Base-by-base conservation (phyloP, 2,888 invertebrate species). In the Papilio gigon region DNA sequence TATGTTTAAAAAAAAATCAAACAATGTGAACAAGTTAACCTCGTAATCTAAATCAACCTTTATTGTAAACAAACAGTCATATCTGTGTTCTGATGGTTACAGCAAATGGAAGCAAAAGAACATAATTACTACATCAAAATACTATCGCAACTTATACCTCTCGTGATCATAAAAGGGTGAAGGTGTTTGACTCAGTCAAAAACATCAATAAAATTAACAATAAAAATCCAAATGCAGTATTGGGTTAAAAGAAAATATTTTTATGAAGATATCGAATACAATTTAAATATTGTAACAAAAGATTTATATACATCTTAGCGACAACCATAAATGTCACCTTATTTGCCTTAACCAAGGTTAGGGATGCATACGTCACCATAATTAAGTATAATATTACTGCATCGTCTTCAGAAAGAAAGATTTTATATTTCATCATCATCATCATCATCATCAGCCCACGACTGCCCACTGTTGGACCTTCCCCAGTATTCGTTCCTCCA, bases 1-100 rank as follows among this genome's bases (percentile, higher is more conserved):
- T 64, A 37, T 47, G 40, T 68, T 25, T 61, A 58, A 37, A 42
- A 37, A 42, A 42, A 65, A 58, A n/a, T 17, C 35, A 30, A 11
- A 44, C 20, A 50, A 59, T 67, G 58, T 44, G 17, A 33, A 9
- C 42, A 50, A 30, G 59, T 67, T 62, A n/a, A 30, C 25, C n/a
- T 59, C 37, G 35, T 64, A 35, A 37, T 37, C 11, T 53, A 50
- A 64, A 63, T 30, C 44, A 20, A 44, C 22, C 9, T 44, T 44
- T 22, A 44, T 22, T 44, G 44, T 22, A 22, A 22, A 44, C 44
- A 22, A 6, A 22, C 44, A 11, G 17, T 11, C 20, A n/a, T n/a
- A n/a, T n/a, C n/a, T n/a, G n/a, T n/a, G 44, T 44, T 44, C 20
- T 11, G 44, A 22, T 44, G 20, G 2, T 44, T 12, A 44, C 44